These are phyloP conservation scores for Eudasyphora cyanicolor DNA, from an alignment of 2,888 invertebrate species.

Conservation along the genomic window DNA sequence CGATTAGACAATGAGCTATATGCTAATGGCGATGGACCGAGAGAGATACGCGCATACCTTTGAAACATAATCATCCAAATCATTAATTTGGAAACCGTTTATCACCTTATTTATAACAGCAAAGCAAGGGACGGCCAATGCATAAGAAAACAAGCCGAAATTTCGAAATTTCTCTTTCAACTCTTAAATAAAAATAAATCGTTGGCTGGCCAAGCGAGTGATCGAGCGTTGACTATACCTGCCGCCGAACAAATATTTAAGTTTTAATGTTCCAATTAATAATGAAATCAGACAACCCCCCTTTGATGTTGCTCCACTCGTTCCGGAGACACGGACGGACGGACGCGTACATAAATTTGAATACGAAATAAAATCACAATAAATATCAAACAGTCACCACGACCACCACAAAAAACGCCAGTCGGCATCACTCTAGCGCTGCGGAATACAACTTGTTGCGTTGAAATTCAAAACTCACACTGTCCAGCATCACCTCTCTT, in stretches of 20 bases:
- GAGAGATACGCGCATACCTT: background rate
- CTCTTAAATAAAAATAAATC: slow-evolving; percentile 51
- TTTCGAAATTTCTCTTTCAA: slow-evolving; percentile 56
- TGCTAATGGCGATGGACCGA: too few relatives aligned
- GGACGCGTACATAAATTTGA: slow-evolving; percentile 12
- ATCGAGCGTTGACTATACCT: slow-evolving; percentile 17
- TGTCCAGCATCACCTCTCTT: background rate
- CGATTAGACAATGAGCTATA: background rate
- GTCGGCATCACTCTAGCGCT: too few relatives aligned
- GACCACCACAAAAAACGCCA: slow-evolving; percentile 34
- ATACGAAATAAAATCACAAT: slow-evolving; percentile 30
- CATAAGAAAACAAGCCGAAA: background rate
- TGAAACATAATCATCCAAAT: background rate
- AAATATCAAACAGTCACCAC: slow-evolving; percentile 7
- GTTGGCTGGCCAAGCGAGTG: slow-evolving; percentile 10
- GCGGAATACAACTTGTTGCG: slow-evolving; percentile 63
- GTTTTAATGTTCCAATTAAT: slow-evolving; percentile 63
- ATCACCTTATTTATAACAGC: slow-evolving; percentile 32
- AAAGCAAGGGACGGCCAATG: background rate
- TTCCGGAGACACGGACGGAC: background rate
- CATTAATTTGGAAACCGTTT: slow-evolving; percentile 17
- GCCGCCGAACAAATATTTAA: slow-evolving; percentile 46
- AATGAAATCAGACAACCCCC: slow-evolving; percentile 40
- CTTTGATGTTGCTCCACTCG: slow-evolving; percentile 50
- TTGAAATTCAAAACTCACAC: slow-evolving; percentile 59